Evolutionary conservation across 1,140 invertebrate species (phyloP), one percentile per base, ranked within the genome.

Genomic region (Myzus persicae): DNA sequence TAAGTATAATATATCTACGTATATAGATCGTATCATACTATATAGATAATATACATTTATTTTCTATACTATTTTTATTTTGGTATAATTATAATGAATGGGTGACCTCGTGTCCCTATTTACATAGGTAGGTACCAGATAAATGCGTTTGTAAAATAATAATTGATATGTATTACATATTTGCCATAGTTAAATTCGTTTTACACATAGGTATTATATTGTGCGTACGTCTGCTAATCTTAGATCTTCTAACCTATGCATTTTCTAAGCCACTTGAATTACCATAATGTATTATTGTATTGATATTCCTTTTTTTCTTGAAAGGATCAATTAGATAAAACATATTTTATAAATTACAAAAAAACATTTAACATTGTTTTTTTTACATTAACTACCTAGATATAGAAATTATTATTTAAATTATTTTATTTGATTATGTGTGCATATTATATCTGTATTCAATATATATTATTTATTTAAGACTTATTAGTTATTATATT

Each of bases 71-170:
- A 76, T 76, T 76, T n/a, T n/a, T 76, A 76, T 76, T 76, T 76
- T n/a, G 31, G 59, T n/a, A 76, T 76, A 76, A 76, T 76, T n/a
- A n/a, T 76, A 76, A 76, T 76, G 31, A 76, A 76, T 67, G 59
- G 31, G n/a, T 84, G 38, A 84, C 38, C 82, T 40, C 40, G 82
- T 40, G 24, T 84, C 24, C 24, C 82, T 84, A 84, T 36, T 76
- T n/a, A 76, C 59, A 40, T 42, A 42, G 20, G 82, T 40, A 38
- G 22, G 8, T 24, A 38, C n/a, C n/a, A n/a, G n/a, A n/a, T 82
- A n/a, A 36, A 40, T 82, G 38, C 8, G 0, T 67, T 67, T 76
- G 26, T 76, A n/a, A 76, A 76, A 76, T 76, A 76, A 76, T n/a
- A 76, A 76, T 76, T 76, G 59, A 76, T 76, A n/a, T 76, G 14